Conservation (phyloP, 2,888 invertebrate species). For the Perizoma flavofasciatum region DNA sequence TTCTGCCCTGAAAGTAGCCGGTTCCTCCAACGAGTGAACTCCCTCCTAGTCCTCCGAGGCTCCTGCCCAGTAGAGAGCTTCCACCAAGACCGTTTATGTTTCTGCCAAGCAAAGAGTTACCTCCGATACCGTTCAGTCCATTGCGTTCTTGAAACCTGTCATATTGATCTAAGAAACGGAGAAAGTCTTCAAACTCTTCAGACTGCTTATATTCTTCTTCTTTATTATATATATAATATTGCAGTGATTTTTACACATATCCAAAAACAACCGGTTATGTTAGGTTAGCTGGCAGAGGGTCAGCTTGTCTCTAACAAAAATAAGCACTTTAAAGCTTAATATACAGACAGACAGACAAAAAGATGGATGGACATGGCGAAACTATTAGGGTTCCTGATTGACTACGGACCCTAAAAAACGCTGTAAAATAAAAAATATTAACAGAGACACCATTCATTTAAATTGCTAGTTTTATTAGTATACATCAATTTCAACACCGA, state of each 20-base stretch:
- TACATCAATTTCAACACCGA: slow-evolving; percentile 45
- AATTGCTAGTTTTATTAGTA: slow-evolving; percentile 57
- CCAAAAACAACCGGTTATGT: too few species aligned
- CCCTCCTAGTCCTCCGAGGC: slow-evolving; percentile 46
- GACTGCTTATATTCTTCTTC: slow-evolving; percentile 65
- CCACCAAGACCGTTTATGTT: slow-evolving; percentile 50
- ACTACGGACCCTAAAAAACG: neutral
- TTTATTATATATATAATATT: too few species aligned
- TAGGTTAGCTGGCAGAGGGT: too few species aligned
- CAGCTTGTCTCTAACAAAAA: too few species aligned
- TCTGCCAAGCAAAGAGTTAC: slow-evolving; percentile 47
- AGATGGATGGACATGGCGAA: too few species aligned
- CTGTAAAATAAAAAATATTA: neutral
- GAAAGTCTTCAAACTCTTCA: slow-evolving; percentile 64
- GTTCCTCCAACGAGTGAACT: slow-evolving; percentile 21
- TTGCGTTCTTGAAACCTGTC: slow-evolving; percentile 53
- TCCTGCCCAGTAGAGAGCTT: slow-evolving; percentile 46
- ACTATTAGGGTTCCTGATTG: too few species aligned
- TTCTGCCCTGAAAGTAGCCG: slow-evolving; percentile 36
- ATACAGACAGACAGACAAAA: too few species aligned
- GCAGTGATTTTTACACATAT: too few species aligned
- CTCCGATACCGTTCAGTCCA: slow-evolving; percentile 43
- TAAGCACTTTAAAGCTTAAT: too few species aligned
- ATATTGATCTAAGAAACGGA: slow-evolving; percentile 62
- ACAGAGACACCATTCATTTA: slow-evolving; percentile 6